Percentiles rank a stretch among this genome's conserved stretches.
These are phyloP conservation scores for Caligus rogercresseyi DNA, from an alignment of 1,140 invertebrate species.

Conservation along the genomic window DNA sequence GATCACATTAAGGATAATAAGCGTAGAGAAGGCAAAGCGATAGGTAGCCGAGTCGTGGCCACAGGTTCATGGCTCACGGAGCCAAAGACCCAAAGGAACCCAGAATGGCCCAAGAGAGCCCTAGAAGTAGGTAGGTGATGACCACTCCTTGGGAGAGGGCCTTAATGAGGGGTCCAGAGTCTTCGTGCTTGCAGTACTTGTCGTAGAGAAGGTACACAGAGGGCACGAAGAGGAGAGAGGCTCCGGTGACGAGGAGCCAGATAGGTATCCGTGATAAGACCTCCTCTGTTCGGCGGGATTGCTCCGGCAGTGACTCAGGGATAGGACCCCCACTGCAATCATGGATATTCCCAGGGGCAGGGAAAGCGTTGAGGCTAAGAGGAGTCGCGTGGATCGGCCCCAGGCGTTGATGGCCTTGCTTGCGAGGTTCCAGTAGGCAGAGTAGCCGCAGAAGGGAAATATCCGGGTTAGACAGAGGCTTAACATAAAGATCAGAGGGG, in stretches of 20 bases:
- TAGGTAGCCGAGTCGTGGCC: not conserved
- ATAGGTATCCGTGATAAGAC: not conserved
- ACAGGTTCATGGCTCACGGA: not conserved
- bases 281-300: not conserved
- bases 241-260: conserved; percentile 5
- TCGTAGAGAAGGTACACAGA: conserved; percentile 4
- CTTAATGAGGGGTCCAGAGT: not conserved
- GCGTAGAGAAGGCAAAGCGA: conserved; percentile 6
- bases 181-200: conserved; percentile 7
- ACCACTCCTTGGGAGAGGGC: not conserved
- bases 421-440: not conserved
- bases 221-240: not conserved
- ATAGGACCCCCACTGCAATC: not conserved
- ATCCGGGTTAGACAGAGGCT: not conserved
- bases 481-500: not conserved
- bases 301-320: not conserved
- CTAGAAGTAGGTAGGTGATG: conserved; percentile 1
- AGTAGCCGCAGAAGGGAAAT: conserved; percentile 4
- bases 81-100: conserved; percentile 14
- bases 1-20: conserved; percentile 9
- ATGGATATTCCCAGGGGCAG: not conserved
- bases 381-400: not conserved
- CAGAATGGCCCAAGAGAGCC: conserved; percentile 8
- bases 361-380: not conserved
- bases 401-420: not conserved